Evolutionary conservation across 2,113 vertebrate genomes (phyloP).

Genomic region (Eurystomus gularis): DNA sequence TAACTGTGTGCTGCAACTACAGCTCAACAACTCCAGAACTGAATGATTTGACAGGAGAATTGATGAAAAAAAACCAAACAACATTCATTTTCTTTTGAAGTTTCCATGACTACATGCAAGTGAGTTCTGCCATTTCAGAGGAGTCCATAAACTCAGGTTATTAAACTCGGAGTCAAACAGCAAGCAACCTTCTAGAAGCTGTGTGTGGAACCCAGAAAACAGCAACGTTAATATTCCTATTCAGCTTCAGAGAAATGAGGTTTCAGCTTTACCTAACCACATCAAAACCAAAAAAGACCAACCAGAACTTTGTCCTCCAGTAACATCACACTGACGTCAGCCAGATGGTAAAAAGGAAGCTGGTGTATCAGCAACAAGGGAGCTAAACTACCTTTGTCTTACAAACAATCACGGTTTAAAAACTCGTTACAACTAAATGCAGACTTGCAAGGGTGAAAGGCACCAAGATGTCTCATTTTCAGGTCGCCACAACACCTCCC

Average conservation of each 20-base stretch:
- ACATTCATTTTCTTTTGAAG: background rate
- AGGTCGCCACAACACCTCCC: background rate
- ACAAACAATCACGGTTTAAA: background rate
- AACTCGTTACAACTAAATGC: background rate
- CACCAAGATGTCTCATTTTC: rapidly evolving
- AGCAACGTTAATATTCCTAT: rapidly evolving
- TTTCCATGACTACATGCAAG: background rate
- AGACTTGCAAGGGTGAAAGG: background rate
- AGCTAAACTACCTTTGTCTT: background rate
- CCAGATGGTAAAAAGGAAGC: background rate
- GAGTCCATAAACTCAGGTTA: background rate
- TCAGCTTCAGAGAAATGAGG: background rate
- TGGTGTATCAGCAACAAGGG: background rate
- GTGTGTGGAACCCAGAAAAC: background rate
- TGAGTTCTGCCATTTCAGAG: background rate
- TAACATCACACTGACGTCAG: background rate
- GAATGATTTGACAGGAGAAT: background rate
- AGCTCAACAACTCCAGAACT: background rate
- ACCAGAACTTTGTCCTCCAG: background rate
- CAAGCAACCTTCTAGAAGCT: background rate
- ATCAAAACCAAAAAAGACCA: background rate
- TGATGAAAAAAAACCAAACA: too few species aligned
- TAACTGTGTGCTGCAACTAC: background rate
- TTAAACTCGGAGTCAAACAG: background rate
- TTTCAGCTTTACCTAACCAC: background rate